Evolutionary conservation across 2,113 vertebrate species (phyloP), one percentile per base, ranked within the genome.

Genomic region (Paedocypris sp.): DNA sequence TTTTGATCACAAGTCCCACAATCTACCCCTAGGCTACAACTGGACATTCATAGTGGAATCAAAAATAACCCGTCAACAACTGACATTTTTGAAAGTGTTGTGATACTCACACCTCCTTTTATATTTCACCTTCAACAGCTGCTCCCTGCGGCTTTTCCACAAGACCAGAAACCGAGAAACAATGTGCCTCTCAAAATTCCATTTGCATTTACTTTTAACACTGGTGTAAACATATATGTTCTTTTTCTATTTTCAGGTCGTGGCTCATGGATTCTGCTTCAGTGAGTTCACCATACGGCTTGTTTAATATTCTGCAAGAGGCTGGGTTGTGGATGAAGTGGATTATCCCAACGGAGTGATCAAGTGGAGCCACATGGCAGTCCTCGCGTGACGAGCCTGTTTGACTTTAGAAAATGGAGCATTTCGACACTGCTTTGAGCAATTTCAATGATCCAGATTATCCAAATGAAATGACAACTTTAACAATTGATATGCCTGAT

Each of bases 351-450:
- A 35, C 39, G 1, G 11, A 59, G 31, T 60, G 11, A 31, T 31
- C n/a, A 42, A 52, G 39, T 13, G 39, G 29, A 13, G 19, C 28
- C 33, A 64, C 49, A 56, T 70, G 57, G 61, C 68, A 5, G 62
- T 70, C 50, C 56, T 50, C 12, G 35, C 84, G 86, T 94, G 73
- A 88, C 91, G 50, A n/a, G n/a, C n/a, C 80, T 95, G 36, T 90
- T 95, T 62, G 87, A 87, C 70, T 92, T 94, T 61, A 90, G 70
- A 88, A 84, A 50, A 68, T 86, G 4, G 88, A 90, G 1, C 87
- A 89, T 57, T 78, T 87, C 23, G 78, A 84, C 19, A 73, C 45
- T 29, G 68, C 61, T 60, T 41, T 77, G 57, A 70, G 80, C 45
- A 80, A 84, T 45, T 28, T 68, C 41, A 90, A 89, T 70, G 82